These are phyloP conservation scores for Catocala sponsa DNA, from an alignment of 2,888 invertebrate genomes.

Conservation along the genomic window DNA sequence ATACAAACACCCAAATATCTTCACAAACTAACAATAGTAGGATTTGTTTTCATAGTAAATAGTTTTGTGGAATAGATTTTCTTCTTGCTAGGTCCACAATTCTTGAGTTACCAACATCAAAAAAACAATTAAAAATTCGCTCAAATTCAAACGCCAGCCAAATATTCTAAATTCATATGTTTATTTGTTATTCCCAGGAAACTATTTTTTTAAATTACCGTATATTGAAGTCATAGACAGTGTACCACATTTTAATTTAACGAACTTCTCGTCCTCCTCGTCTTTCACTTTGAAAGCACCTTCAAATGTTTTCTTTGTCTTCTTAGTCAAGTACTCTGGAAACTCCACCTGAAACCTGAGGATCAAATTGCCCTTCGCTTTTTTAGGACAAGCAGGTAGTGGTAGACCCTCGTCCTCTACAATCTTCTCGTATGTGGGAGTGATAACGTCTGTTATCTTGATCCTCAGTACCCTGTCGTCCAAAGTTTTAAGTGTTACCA, in stretches of 20 bases:
- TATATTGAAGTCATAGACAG: constrained; percentile 51
- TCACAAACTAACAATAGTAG: too few relatives aligned
- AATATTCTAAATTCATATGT: too few relatives aligned
- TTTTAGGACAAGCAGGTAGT: constrained; percentile 87
- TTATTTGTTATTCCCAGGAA: too few relatives aligned
- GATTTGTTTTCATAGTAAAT: too few relatives aligned
- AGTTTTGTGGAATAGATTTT: too few relatives aligned
- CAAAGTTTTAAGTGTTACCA: constrained; percentile 90
- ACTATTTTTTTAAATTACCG: too few relatives aligned
- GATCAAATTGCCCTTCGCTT: constrained; percentile 90
- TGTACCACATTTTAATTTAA: constrained; percentile 72
- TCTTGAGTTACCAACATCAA: too few relatives aligned
- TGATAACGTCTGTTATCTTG: constrained; percentile 91
- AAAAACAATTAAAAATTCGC: too few relatives aligned
- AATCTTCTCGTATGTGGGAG: constrained; percentile 90
- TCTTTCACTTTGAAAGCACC: constrained; percentile 73
- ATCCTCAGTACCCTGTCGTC: constrained; percentile 91
- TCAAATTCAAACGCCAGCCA: too few relatives aligned
- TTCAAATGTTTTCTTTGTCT: constrained; percentile 76
- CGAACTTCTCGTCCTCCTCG: constrained; percentile 72
- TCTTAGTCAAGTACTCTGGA: constrained; percentile 79
- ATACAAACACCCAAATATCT: too few relatives aligned
- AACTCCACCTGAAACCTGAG: constrained; percentile 89
- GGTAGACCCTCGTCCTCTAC: constrained; percentile 93
- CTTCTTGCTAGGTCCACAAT: background rate